These are phyloP conservation scores for Tragopan temminckii DNA, from an alignment of 2,797 vertebrate genomes.

Conservation along the genomic window DNA sequence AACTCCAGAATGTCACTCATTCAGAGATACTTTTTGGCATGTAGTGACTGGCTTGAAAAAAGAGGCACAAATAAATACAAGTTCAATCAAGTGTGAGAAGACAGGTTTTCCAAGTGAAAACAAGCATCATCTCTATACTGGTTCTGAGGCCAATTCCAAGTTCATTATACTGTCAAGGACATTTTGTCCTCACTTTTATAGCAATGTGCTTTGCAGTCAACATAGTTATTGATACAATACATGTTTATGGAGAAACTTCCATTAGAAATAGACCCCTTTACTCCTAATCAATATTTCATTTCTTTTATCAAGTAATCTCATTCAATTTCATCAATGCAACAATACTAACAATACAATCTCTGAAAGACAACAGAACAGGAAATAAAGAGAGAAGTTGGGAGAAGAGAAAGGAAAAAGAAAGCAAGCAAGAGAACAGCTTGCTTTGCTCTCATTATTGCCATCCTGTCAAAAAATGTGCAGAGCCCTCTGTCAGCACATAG, in stretches of 20 bases:
- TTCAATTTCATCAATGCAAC: neutral
- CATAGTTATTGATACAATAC: neutral
- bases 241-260: neutral
- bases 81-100: neutral
- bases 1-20: neutral
- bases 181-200: neutral
- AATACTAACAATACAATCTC: neutral
- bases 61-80: neutral
- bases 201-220: neutral
- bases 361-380: neutral
- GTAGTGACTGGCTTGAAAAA: neutral
- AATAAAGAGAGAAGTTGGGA: neutral
- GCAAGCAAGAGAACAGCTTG: neutral
- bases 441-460: slow-evolving; percentile 13
- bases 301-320: neutral
- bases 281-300: neutral
- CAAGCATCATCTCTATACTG: neutral
- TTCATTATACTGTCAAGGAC: neutral
- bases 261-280: neutral
- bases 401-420: neutral
- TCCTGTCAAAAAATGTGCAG: slow-evolving; percentile 13
- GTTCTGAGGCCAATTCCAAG: neutral
- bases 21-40: slow-evolving; percentile 15
- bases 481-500: neutral
- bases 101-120: slow-evolving; percentile 6